Evolutionary conservation across 1,140 invertebrate species (phyloP).

Genomic region (Archivesica marissinica): DNA sequence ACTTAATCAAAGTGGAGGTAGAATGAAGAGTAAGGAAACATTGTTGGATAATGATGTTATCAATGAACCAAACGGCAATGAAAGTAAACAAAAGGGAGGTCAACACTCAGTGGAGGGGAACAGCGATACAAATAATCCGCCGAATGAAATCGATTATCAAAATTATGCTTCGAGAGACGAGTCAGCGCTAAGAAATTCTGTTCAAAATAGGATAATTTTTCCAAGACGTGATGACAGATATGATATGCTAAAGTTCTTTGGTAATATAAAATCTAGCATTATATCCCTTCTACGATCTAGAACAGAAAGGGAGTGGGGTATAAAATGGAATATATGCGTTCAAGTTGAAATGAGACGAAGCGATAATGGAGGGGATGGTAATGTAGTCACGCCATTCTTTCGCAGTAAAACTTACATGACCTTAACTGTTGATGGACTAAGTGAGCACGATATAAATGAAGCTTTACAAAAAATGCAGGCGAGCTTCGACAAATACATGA

Average conservation of each 20-base stretch:
- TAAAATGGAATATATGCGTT: slow-evolving; percentile 31
- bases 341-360: slow-evolving; percentile 15
- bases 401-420: slow-evolving; percentile 10
- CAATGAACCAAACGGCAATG: no score
- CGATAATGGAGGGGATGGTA: neutral
- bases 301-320: neutral
- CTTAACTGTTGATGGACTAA: neutral
- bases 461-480: slow-evolving; percentile 10
- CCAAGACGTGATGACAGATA: neutral
- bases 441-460: slow-evolving; percentile 27
- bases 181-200: neutral
- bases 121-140: neutral
- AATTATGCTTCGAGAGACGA: neutral
- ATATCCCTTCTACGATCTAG: neutral
- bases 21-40: neutral
- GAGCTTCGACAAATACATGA: neutral
- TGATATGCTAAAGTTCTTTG: slow-evolving; percentile 20
- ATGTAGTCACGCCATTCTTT: neutral
- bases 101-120: no score
- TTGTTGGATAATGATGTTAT: no score
- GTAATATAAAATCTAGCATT: neutral
- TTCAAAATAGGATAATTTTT: neutral
- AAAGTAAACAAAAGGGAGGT: no score
- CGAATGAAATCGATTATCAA: neutral
- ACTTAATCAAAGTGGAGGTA: slow-evolving; percentile 25